Percentiles rank a stretch among this genome's conserved stretches.
Conservation (phyloP, 2,888 invertebrate genomes). For the Troides oblongomaculatus region DNA sequence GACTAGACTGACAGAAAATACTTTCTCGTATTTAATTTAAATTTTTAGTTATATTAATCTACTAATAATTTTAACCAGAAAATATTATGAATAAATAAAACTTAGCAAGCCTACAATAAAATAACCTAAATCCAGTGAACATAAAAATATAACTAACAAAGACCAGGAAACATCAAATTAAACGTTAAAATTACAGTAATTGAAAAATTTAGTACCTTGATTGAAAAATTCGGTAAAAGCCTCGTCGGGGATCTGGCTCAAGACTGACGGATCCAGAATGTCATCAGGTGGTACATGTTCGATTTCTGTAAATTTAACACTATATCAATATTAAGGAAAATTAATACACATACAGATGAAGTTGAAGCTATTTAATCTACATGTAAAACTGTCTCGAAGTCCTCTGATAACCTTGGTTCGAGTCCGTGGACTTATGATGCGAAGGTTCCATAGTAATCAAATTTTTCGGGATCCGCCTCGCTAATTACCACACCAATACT, state of each 20-base stretch:
- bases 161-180: neutral
- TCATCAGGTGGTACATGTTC: constrained; percentile 83
- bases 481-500: no score
- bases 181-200: neutral
- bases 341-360: neutral
- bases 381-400: no score
- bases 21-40: no score
- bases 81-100: neutral
- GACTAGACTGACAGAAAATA: no score
- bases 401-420: no score
- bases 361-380: no score
- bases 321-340: neutral
- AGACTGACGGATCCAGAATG: constrained; percentile 76
- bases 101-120: neutral
- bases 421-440: no score
- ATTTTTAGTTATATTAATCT: no score
- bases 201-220: constrained; percentile 67
- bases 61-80: no score
- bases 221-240: constrained; percentile 82
- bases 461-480: no score
- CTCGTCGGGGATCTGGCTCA: constrained; percentile 74
- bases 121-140: neutral
- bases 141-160: neutral
- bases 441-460: no score
- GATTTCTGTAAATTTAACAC: constrained; percentile 61